Evolutionary conservation across 2,797 vertebrate genomes (phyloP), one percentile per base, ranked within the genome.

Genomic region (Crotalus adamanteus): DNA sequence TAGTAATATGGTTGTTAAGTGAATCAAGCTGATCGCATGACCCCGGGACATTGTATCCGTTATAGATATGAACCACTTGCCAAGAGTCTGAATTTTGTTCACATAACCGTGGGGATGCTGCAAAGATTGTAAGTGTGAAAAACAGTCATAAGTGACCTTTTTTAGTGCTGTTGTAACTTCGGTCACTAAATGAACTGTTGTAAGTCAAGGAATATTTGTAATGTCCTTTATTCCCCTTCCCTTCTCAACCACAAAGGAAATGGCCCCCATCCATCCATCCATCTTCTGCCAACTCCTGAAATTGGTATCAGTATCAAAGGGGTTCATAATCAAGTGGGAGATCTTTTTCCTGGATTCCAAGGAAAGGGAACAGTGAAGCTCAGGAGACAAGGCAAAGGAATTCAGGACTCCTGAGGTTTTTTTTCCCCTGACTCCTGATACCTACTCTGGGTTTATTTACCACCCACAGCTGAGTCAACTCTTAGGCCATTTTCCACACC

Each of bases 391-490:
- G 83, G 42, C 86, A 55, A 47, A 51, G 53, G 78, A 60, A 11
- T 26, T 47, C 83, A 37, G 88, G 28, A 63, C 14, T 61, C 85
- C 83, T 37, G 78, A 18, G 2, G 60, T 42, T 73, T 47, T 47
- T 47, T 47, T 47, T 9, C 6, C 22, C 6, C 22, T 59, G 53
- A 16, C 51, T 60, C 86, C 59, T 53, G 57, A 47, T 31, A 83
- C 37, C 31, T 22, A 56, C n/a, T 12, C 69, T 65, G 51, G 73
- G 86, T 83, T 37, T 83, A 83, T 83, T 83, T 83, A 47, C 73
- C 73, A 83, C 37, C 73, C 73, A 83, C 73, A 83, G 87, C 91
- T 92, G 91, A 92, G n/a, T 92, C 20, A 47, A 78, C 91, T 85
- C n/a, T 31, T 47, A 89, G 14, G 7, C 65, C 51, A 7, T 92